Conservation (phyloP, 1,140 invertebrate genomes). For the Eulimnadia texana region DNA sequence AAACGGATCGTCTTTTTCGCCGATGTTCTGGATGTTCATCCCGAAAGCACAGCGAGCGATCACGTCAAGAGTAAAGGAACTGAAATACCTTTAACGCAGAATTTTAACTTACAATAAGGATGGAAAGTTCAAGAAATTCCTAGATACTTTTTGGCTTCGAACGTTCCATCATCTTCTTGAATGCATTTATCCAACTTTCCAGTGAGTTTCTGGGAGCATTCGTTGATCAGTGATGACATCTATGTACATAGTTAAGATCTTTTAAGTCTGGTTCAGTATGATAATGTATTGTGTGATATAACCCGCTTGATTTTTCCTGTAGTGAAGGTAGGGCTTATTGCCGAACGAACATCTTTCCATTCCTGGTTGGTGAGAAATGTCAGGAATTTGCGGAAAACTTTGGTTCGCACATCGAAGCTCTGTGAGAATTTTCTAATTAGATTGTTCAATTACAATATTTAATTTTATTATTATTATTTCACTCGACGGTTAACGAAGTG, state of each 20-base stretch:
- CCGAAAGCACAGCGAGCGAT: slow-evolving; percentile 30
- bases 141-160: slow-evolving; percentile 11
- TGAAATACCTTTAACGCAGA: slow-evolving; percentile 16
- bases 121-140: neutral
- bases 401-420: neutral
- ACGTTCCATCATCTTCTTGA: neutral
- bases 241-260: neutral
- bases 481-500: slow-evolving; percentile 32
- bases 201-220: neutral
- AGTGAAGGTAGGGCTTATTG: slow-evolving; percentile 41
- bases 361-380: slow-evolving; percentile 23
- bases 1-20: slow-evolving; percentile 27
- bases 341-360: slow-evolving; percentile 39
- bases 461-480: neutral
- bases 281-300: neutral
- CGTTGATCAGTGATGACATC: slow-evolving; percentile 12
- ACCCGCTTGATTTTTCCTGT: slow-evolving; percentile 17
- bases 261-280: neutral
- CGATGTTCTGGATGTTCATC: slow-evolving; percentile 27
- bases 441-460: neutral
- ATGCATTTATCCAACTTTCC: neutral
- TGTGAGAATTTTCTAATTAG: neutral
- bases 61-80: slow-evolving; percentile 28
- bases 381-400: slow-evolving; percentile 14
- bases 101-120: neutral